Base-by-base conservation (phyloP, 1,140 invertebrate species). In the Tetramorium simillimum region DNA sequence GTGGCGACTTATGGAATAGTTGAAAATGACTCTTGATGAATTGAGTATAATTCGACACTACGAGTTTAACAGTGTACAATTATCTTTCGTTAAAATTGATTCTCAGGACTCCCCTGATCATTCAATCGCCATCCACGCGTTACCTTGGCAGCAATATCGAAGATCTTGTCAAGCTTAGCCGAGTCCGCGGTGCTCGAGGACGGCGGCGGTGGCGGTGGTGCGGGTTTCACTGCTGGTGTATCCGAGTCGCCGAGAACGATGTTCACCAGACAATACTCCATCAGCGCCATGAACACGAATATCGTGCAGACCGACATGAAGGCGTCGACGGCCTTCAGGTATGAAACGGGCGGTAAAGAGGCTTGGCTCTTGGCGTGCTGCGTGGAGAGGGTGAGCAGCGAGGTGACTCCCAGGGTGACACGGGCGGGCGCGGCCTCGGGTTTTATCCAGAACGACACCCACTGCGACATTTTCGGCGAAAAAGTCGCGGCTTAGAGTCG, bases 371-470 rank as follows among this genome's bases (percentile, higher is more conserved):
- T 98, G 1, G 98, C 98, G 93, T 98, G 98, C 90, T 99, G 98
- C 1, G 98, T 99, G 5, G 98, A 98, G 2, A 99, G 96, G 0
- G 98, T 99, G 37, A 99, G 96, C 2, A 99, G 95, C 6, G 98
- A 98, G 37, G 98, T 99, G 49, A 99, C 98, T 4, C 98, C 98
- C 0, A 99, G 95, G 0, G 98, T 99, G 0, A 99, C 98, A 16
- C 98, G 95, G 0, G 98, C 98, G 7, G 98, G 98, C 1, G 98
- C 98, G 0, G 98, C 98, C 94, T 98, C 98, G 0, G 98, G 98
- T 93, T 98, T 98, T 87, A 99, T 99, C 98, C 98, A 99, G 94
- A 99, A 99, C 0, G 98, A 98, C 2, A 99, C 97, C 98, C 98
- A 99, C 97, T 97, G 90, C 24, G 12, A 33, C 2, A 21, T 33